These are phyloP conservation scores for Drosophila pullipes DNA, from an alignment of 2,888 invertebrate species.

Conservation along the genomic window DNA sequence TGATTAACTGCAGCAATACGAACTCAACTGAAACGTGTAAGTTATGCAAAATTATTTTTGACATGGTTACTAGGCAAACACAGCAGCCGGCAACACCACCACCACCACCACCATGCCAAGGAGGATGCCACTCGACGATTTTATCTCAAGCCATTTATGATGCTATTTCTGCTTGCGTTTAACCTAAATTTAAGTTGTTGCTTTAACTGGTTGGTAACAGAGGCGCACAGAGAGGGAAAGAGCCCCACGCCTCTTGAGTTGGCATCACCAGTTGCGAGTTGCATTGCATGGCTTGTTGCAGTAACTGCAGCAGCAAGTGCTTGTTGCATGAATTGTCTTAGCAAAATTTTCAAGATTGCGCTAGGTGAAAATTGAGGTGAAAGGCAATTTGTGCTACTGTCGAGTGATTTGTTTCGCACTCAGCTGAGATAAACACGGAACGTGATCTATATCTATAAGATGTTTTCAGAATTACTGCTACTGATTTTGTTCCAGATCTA, in stretches of 20 bases:
- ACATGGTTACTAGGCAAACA: background rate
- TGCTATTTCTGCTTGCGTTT: slow-evolving; percentile 41
- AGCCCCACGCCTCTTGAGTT: too few species aligned
- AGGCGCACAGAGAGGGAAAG: slow-evolving; percentile 3
- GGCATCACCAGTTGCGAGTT: slow-evolving; percentile 6
- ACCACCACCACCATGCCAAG: slow-evolving; percentile 9
- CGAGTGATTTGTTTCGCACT: slow-evolving; percentile 40
- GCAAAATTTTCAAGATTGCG: slow-evolving; percentile 33
- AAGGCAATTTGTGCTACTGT: slow-evolving; percentile 62
- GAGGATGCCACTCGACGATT: slow-evolving; percentile 23
- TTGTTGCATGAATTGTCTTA: slow-evolving; percentile 35
- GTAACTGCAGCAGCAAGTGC: slow-evolving; percentile 37
- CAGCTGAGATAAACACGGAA: slow-evolving; percentile 31
- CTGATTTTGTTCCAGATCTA: background rate
- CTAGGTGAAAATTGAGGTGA: slow-evolving; percentile 66
- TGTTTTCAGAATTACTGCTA: background rate
- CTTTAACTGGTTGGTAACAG: slow-evolving; percentile 35
- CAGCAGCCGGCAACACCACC: background rate
- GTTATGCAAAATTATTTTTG: slow-evolving; percentile 42
- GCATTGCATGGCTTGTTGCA: slow-evolving; percentile 56
- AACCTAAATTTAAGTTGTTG: slow-evolving; percentile 60
- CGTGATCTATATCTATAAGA: slow-evolving; percentile 10
- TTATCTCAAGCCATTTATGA: slow-evolving; percentile 27
- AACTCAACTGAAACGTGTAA: slow-evolving; percentile 49
- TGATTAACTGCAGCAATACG: slow-evolving; percentile 51